Conservation (phyloP, 2,797 vertebrate species). For the Distichodus sexfasciatus region DNA sequence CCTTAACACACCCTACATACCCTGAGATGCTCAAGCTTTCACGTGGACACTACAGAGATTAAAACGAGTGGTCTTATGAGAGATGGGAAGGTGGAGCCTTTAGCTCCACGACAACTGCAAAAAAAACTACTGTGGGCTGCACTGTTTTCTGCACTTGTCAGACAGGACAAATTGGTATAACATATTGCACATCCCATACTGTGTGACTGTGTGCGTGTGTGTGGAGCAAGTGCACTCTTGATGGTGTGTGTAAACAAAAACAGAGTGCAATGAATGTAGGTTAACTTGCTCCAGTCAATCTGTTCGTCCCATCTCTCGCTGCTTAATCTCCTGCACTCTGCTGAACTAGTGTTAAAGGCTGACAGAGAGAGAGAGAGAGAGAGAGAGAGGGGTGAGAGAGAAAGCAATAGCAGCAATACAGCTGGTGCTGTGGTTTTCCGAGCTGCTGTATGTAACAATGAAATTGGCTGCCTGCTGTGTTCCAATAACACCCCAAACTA, state of each 20-base stretch:
- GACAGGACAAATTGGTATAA: too few species aligned
- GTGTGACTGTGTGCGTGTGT: constrained; percentile 1
- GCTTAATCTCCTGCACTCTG: constrained; percentile 66
- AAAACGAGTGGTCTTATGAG: too few species aligned
- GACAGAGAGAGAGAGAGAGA: background rate
- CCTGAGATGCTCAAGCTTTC: background rate
- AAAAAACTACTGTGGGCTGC: too few species aligned
- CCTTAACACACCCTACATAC: background rate
- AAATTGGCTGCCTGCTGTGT: constrained; percentile 1
- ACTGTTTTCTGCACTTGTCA: too few species aligned
- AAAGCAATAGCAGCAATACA: background rate
- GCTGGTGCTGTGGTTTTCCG: background rate
- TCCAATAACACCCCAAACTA: too few species aligned
- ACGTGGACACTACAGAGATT: too few species aligned
- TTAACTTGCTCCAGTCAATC: constrained; percentile 72
- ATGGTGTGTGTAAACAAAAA: constrained; percentile 40
- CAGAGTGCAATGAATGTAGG: constrained; percentile 64
- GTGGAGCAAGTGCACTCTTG: constrained; percentile 29
- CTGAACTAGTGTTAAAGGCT: constrained; percentile 38
- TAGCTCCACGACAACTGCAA: too few species aligned
- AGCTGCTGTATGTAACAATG: constrained; percentile 9
- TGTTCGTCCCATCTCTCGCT: constrained; percentile 58
- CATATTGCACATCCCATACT: background rate
- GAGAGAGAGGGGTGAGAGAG: background rate
- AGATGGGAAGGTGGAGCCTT: too few species aligned